phyloP scores from a whole-genome alignment of 2,888 invertebrate genomes.

The Mesorhabditis sp. region DNA sequence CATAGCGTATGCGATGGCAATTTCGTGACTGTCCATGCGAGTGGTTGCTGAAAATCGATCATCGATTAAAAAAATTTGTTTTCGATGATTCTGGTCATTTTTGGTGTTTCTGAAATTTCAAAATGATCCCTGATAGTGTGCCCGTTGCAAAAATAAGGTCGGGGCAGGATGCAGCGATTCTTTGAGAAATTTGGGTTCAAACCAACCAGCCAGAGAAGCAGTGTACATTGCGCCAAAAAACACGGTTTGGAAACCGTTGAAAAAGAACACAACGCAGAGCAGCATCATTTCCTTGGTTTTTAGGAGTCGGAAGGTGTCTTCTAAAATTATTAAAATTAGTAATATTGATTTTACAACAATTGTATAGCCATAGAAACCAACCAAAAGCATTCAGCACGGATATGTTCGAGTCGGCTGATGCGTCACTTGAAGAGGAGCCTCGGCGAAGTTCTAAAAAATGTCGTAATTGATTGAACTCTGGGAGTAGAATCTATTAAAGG shows the following conservation, averaged over 20 bases:
- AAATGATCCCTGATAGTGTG: too few species aligned
- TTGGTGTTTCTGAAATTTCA: too few species aligned
- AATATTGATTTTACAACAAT: too few species aligned
- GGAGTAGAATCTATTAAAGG: too few species aligned
- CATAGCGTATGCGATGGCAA: neutral
- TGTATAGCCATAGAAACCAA: neutral
- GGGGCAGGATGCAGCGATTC: too few species aligned
- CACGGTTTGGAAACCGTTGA: neutral
- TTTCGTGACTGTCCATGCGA: neutral
- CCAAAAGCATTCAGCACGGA: neutral
- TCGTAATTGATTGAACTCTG: too few species aligned
- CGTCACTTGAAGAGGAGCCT: neutral
- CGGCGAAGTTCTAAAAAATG: too few species aligned
- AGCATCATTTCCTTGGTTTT: neutral
- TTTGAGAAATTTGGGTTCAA: neutral
- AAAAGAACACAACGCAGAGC: neutral
- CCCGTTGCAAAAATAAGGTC: too few species aligned
- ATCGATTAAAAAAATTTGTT: too few species aligned
- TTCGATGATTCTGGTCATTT: too few species aligned
- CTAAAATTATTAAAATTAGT: neutral
- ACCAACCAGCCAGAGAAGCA: neutral
- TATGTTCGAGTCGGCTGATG: neutral
- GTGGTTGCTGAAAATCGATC: neutral
- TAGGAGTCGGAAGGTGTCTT: neutral
- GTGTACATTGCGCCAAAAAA: conserved; percentile 5